Evolutionary conservation across 1,140 invertebrate species (phyloP).

Genomic region (Drosophila pandora): DNA sequence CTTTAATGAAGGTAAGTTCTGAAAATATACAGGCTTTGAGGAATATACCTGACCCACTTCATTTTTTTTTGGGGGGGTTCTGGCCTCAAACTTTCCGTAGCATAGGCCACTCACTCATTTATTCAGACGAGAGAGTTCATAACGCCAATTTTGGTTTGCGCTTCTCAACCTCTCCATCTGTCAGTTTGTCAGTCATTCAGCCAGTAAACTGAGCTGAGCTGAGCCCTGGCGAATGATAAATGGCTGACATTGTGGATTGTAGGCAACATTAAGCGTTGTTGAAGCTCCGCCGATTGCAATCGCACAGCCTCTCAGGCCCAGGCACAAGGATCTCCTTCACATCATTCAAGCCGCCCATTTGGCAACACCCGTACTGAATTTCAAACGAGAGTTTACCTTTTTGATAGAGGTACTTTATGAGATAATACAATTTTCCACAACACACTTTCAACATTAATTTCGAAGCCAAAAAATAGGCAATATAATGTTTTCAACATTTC

Average conservation of each 20-base stretch:
- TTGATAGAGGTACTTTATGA: too few species aligned
- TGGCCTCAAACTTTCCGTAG: not conserved
- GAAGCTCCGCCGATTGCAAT: slow-evolving; percentile 75
- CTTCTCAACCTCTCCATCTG: slow-evolving; percentile 5
- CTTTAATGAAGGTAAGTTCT: not conserved
- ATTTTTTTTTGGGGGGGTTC: not conserved
- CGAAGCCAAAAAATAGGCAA: too few species aligned
- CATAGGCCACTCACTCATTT: slow-evolving; percentile 24
- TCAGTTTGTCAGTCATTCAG: slow-evolving; percentile 22
- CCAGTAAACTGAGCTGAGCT: slow-evolving; percentile 30
- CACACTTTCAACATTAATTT: too few species aligned
- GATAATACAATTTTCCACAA: too few species aligned
- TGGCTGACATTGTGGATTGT: slow-evolving; percentile 75
- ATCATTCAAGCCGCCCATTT: slow-evolving; percentile 1
- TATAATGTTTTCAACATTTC: too few species aligned
- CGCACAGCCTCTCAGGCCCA: slow-evolving; percentile 14
- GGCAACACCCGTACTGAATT: too few species aligned
- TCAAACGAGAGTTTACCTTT: too few species aligned
- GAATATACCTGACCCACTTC: not conserved
- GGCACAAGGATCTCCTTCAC: not conserved
- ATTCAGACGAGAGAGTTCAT: slow-evolving; percentile 39
- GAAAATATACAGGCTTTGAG: not conserved
- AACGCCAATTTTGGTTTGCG: slow-evolving; percentile 56
- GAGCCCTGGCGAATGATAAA: slow-evolving; percentile 71
- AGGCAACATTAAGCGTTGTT: slow-evolving; percentile 74